Evolutionary conservation across 2,888 invertebrate genomes (phyloP).

Genomic region (Tipula vernalis): DNA sequence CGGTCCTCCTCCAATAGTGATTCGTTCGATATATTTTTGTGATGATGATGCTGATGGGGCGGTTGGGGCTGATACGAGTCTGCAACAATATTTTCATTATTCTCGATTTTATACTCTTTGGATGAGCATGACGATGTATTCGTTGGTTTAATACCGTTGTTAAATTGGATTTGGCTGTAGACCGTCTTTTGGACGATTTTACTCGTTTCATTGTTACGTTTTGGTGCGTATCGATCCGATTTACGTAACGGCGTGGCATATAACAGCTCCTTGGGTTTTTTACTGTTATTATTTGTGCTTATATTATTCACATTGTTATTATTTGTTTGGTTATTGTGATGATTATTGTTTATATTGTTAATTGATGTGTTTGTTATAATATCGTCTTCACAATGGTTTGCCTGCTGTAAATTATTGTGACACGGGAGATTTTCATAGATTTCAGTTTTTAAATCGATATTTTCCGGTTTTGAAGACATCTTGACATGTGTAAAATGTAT

Average conservation of each 20-base stretch:
- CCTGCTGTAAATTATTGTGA: conserved; percentile 19
- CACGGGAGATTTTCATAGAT: conserved; percentile 35
- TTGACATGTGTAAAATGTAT: neutral
- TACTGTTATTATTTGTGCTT: neutral
- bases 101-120: neutral
- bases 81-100: neutral
- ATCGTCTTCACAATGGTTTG: neutral
- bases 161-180: neutral
- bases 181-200: conserved; percentile 14
- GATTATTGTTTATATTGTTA: neutral
- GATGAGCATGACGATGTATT: neutral
- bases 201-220: conserved; percentile 25
- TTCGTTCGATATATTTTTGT: neutral
- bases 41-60: neutral
- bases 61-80: neutral
- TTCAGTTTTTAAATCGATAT: conserved; percentile 20
- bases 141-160: neutral
- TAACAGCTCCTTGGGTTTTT: conserved; percentile 28
- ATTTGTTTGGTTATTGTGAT: neutral
- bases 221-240: conserved; percentile 32
- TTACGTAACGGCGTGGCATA: conserved; percentile 35
- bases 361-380: neutral
- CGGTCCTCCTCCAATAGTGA: conserved; percentile 26
- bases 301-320: neutral
- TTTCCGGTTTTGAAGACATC: neutral